Conservation (phyloP, 2,888 invertebrate species). For the Meta bourneti region DNA sequence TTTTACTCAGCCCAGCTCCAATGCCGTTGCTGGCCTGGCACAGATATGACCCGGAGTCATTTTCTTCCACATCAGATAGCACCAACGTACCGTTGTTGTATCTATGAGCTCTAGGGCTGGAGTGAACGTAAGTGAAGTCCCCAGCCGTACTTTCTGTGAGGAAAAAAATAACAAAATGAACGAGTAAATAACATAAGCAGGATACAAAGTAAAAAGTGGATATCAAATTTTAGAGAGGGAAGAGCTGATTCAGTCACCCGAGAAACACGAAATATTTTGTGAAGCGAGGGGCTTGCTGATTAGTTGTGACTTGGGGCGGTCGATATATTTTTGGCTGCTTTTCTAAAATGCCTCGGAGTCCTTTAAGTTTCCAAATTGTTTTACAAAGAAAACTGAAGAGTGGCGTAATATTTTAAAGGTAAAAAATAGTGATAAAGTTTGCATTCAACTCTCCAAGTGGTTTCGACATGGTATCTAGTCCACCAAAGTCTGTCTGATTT, state of each 20-base stretch:
- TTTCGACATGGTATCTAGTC: no score
- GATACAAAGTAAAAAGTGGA: neutral
- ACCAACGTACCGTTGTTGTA: constrained; percentile 74
- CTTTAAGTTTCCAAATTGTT: no score
- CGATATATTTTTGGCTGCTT: neutral
- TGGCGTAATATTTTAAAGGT: no score
- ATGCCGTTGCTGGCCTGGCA: constrained; percentile 76
- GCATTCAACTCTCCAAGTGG: no score
- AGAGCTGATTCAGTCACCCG: neutral
- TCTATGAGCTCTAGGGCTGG: constrained; percentile 71
- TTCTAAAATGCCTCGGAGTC: neutral
- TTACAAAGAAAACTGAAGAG: no score
- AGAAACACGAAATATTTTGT: neutral
- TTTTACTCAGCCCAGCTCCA: constrained; percentile 71
- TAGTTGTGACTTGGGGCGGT: neutral
- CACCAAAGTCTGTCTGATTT: no score
- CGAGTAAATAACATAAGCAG: neutral
- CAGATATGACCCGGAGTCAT: constrained; percentile 71
- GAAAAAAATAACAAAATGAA: neutral
- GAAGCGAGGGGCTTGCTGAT: neutral
- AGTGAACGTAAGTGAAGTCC: constrained; percentile 75
- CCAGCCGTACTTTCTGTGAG: constrained; percentile 67
- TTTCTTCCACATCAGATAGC: constrained; percentile 73
- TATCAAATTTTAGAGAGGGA: neutral
- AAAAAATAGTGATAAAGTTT: no score